phyloP scores from a whole-genome alignment of 2,113 vertebrate species.

The Pterophyllum scalare region DNA sequence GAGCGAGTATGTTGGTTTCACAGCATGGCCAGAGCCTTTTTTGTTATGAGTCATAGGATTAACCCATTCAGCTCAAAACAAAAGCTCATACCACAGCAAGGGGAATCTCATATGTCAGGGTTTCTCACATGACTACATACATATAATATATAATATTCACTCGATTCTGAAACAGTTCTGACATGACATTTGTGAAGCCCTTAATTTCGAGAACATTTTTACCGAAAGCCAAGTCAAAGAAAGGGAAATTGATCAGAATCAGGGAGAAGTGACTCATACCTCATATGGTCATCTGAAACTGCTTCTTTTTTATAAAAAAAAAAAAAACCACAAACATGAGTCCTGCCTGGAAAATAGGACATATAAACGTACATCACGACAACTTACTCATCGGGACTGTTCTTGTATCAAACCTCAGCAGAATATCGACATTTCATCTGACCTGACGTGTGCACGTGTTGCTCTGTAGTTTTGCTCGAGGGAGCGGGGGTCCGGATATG shows the following conservation, averaged over 20 bases:
- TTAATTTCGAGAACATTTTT: slow-evolving; percentile 2
- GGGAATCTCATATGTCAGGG: not conserved
- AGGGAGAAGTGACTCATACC: slow-evolving; percentile 60
- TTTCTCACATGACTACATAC: not conserved
- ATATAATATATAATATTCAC: not conserved
- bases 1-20: slow-evolving; percentile 58
- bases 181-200: slow-evolving; percentile 10
- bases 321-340: slow-evolving; percentile 14
- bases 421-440: slow-evolving; percentile 35
- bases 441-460: slow-evolving; percentile 49
- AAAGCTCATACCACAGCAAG: not conserved
- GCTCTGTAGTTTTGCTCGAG: slow-evolving; percentile 56
- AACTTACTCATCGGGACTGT: slow-evolving; percentile 35
- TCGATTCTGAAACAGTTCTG: not conserved
- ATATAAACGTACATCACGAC: slow-evolving; percentile 14
- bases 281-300: slow-evolving; percentile 60
- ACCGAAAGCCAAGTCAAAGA: slow-evolving; percentile 36
- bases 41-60: slow-evolving; percentile 60
- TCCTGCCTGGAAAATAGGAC: slow-evolving; percentile 18
- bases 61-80: slow-evolving; percentile 36
- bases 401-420: slow-evolving; percentile 34
- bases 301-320: slow-evolving; percentile 1
- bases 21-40: slow-evolving; percentile 29
- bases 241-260: slow-evolving; percentile 53
- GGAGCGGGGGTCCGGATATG: slow-evolving; percentile 80